phyloP scores from a whole-genome alignment of 2,113 vertebrate species.

The Mungos mungo region DNA sequence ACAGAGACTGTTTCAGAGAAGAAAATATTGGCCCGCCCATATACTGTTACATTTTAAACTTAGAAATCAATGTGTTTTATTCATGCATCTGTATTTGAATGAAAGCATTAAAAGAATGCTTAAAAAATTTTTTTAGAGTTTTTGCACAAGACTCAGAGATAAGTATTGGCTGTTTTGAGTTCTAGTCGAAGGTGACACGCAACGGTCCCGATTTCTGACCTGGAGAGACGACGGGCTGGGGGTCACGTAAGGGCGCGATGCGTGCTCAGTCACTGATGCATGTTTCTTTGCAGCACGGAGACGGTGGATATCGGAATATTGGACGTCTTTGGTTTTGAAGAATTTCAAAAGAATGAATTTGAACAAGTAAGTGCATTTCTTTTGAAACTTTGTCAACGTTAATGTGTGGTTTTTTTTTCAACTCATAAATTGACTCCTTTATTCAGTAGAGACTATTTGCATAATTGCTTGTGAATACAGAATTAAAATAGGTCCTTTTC shows the following conservation, averaged over 20 bases:
- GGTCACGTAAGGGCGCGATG: fast-evolving
- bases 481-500: background rate
- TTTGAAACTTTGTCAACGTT: background rate
- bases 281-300: slow-evolving; percentile 83
- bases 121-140: background rate
- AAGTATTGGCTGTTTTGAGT: background rate
- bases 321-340: slow-evolving; percentile 97
- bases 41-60: background rate
- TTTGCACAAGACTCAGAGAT: background rate
- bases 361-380: slow-evolving; percentile 89
- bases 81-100: background rate
- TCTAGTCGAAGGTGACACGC: fast-evolving
- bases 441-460: background rate
- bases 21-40: background rate
- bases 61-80: background rate
- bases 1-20: background rate
- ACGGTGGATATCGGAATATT: slow-evolving; percentile 91
- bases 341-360: slow-evolving; percentile 93
- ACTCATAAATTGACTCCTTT: background rate
- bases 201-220: background rate
- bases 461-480: background rate
- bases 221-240: fast-evolving
- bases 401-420: background rate
- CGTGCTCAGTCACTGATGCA: background rate
- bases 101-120: background rate